phyloP scores from a whole-genome alignment of 23 tunicate species.

The Ascidia mentula region DNA sequence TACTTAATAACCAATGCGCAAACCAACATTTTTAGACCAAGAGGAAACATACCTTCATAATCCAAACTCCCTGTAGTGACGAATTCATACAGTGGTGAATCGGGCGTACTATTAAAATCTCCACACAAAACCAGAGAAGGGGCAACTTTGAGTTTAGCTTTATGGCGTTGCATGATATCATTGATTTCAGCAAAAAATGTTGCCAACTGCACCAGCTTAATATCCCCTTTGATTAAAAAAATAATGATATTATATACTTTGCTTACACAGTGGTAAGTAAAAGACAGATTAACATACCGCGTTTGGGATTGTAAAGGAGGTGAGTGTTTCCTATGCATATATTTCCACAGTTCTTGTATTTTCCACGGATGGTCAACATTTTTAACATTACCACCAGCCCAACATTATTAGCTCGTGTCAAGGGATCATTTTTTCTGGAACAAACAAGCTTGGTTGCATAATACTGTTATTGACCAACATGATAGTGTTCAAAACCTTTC shows the following conservation, averaged over 20 bases:
- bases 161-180: slow-evolving; percentile 13
- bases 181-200: slow-evolving; percentile 78
- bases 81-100: slow-evolving; percentile 55
- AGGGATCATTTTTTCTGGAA: slow-evolving; percentile 21
- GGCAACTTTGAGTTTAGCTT: not conserved
- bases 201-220: slow-evolving; percentile 64
- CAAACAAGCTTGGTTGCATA: too few relatives aligned
- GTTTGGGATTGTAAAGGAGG: slow-evolving; percentile 71
- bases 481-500: too few relatives aligned
- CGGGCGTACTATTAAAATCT: slow-evolving; percentile 83
- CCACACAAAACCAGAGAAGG: slow-evolving; percentile 74
- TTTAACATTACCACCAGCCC: slow-evolving; percentile 52
- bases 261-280: not conserved
- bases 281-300: slow-evolving; percentile 38
- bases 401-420: slow-evolving; percentile 75
- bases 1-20: not conserved
- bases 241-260: not conserved
- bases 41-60: slow-evolving; percentile 49
- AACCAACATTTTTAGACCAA: too few relatives aligned
- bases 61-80: slow-evolving; percentile 49
- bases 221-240: slow-evolving; percentile 56
- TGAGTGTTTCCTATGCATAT: slow-evolving; percentile 85
- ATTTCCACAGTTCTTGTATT: slow-evolving; percentile 1
- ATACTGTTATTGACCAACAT: too few relatives aligned
- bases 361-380: slow-evolving; percentile 3